These are phyloP conservation scores for Eumerus sabulonum DNA, from an alignment of 2,888 invertebrate genomes.

Conservation along the genomic window DNA sequence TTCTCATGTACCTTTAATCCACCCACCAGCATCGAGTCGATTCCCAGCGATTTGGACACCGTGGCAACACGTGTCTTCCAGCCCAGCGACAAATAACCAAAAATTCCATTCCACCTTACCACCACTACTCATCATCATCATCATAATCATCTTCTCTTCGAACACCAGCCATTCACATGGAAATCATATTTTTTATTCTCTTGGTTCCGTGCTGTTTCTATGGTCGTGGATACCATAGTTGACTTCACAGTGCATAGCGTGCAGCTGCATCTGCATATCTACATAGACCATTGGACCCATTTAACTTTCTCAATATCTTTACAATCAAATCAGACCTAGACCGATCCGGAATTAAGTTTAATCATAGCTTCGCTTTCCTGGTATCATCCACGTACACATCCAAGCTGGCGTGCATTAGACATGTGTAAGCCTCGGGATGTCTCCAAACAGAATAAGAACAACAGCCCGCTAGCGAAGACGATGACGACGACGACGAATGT, in stretches of 20 bases:
- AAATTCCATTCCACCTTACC: slow-evolving; percentile 18
- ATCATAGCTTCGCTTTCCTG: background rate
- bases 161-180: slow-evolving; percentile 24
- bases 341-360: slow-evolving; percentile 60
- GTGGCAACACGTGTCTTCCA: slow-evolving; percentile 57
- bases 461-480: background rate
- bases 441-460: slow-evolving; percentile 3
- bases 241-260: slow-evolving; percentile 4
- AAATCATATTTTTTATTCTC: slow-evolving; percentile 43
- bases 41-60: slow-evolving; percentile 19
- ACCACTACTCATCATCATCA: too few relatives aligned
- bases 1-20: slow-evolving; percentile 52
- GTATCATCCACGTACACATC: too few relatives aligned
- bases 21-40: slow-evolving; percentile 48
- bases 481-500: slow-evolving; percentile 31
- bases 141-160: too few relatives aligned
- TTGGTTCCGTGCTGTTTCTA: slow-evolving; percentile 1
- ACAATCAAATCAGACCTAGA: slow-evolving; percentile 55
- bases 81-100: slow-evolving; percentile 27
- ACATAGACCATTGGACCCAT: slow-evolving; percentile 48
- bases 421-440: slow-evolving; percentile 36
- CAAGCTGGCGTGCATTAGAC: slow-evolving; percentile 11
- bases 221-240: background rate
- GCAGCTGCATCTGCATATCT: background rate
- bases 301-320: slow-evolving; percentile 60